Conservation (phyloP, 2,113 vertebrate genomes). For the human (Homo sapiens) region DNA sequence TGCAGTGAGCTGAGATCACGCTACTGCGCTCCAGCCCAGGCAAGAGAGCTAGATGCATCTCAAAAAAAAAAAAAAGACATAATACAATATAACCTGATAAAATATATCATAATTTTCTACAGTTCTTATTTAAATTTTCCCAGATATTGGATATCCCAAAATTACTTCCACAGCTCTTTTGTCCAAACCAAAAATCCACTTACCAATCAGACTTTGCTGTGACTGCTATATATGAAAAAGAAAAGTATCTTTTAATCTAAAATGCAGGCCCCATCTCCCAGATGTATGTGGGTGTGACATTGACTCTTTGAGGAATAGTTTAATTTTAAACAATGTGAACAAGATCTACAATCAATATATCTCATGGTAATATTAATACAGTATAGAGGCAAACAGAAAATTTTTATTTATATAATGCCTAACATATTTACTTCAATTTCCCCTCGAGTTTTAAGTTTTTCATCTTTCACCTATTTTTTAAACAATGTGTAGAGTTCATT, state of each 20-base stretch:
- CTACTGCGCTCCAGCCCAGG: no score
- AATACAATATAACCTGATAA: not conserved
- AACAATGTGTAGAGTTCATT: not conserved
- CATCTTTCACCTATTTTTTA: not conserved
- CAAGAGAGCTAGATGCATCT: no score
- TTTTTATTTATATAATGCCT: not conserved
- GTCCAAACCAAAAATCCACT: not conserved
- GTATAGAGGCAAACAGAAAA: not conserved
- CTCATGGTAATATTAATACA: not conserved
- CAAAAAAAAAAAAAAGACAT: not conserved
- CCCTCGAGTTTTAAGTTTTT: not conserved
- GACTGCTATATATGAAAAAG: not conserved
- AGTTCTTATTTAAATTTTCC: not conserved
- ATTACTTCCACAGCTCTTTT: not conserved
- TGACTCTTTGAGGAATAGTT: not conserved
- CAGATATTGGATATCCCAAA: not conserved
- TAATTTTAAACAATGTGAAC: not conserved
- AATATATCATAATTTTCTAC: not conserved
- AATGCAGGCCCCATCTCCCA: not conserved
- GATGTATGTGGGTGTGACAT: not conserved
- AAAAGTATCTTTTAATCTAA: not conserved
- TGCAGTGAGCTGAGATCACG: no score
- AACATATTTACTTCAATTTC: not conserved
- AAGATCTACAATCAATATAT: not conserved
- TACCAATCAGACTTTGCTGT: not conserved